A percentile compares a stretch with the other conserved stretches of the same genome.
phyloP scores from a whole-genome alignment of 2,797 vertebrate genomes.

The Sebastes diploproa region DNA sequence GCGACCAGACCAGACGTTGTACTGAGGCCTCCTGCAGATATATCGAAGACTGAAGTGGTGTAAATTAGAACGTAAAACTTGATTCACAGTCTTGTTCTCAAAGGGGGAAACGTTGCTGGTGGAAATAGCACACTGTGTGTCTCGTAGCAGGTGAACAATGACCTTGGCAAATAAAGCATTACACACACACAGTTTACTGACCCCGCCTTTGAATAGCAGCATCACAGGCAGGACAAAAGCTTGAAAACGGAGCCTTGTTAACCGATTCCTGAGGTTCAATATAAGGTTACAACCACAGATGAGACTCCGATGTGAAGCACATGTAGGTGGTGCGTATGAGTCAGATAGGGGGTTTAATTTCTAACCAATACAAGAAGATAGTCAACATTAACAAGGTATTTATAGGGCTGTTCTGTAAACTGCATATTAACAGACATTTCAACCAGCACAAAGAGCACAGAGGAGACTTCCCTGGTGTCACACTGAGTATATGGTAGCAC shows the following conservation, averaged over 20 bases:
- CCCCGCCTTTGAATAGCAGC: conserved; percentile 12
- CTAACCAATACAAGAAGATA: neutral
- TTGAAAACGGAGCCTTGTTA: conserved; percentile 57
- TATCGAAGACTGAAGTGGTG: neutral
- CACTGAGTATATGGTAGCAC: neutral
- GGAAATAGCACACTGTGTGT: neutral
- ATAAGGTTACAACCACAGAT: conserved; percentile 57
- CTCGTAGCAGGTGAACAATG: conserved; percentile 10
- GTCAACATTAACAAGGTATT: neutral
- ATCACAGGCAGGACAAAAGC: conserved; percentile 54
- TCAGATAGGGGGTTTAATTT: neutral
- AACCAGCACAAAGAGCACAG: neutral
- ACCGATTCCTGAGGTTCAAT: conserved; percentile 37
- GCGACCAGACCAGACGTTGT: neutral
- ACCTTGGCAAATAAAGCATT: conserved; percentile 11
- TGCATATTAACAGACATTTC: neutral
- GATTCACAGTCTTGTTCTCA: neutral
- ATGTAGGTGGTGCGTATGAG: neutral
- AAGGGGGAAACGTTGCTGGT: neutral
- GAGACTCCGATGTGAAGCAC: conserved; percentile 2
- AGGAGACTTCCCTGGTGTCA: neutral
- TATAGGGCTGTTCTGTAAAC: neutral
- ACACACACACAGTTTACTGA: conserved; percentile 5
- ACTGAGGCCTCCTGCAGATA: neutral
- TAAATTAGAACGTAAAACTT: neutral